Evolutionary conservation across 2,113 vertebrate species (phyloP).

Genomic region (Anhinga anhinga): DNA sequence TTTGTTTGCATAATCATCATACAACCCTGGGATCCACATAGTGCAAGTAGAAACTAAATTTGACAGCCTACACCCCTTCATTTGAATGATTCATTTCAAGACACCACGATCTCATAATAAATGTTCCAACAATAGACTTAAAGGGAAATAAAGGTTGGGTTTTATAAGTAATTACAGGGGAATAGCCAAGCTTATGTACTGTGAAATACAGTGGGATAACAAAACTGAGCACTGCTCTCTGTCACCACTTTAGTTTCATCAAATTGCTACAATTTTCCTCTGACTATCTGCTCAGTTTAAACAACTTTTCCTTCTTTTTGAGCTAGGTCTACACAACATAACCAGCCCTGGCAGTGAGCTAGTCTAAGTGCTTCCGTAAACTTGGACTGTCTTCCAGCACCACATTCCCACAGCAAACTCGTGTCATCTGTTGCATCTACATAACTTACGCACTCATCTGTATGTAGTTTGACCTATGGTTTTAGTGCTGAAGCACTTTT

Average conservation of each 20-base stretch:
- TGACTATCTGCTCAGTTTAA: neutral
- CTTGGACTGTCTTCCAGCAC: neutral
- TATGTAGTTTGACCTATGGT: neutral
- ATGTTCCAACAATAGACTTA: neutral
- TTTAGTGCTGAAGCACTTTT: neutral
- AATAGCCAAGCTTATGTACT: neutral
- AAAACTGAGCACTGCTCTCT: neutral
- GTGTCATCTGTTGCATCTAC: neutral
- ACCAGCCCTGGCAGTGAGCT: neutral
- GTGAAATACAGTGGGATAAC: neutral
- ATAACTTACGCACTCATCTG: neutral
- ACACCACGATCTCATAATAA: neutral
- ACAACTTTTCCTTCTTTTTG: neutral
- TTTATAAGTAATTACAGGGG: neutral
- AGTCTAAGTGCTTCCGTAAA: neutral
- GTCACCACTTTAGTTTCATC: neutral
- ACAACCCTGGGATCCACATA: neutral
- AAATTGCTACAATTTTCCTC: neutral
- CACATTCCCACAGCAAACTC: neutral
- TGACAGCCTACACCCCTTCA: neutral
- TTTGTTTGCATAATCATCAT: neutral
- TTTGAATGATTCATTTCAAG: neutral
- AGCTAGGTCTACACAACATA: neutral
- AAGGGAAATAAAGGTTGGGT: neutral
- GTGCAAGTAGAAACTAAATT: neutral